Percentiles rank a stretch among this genome's conserved stretches.
Conservation (phyloP, 2,888 invertebrate species). For the Laspeyria flexula region DNA sequence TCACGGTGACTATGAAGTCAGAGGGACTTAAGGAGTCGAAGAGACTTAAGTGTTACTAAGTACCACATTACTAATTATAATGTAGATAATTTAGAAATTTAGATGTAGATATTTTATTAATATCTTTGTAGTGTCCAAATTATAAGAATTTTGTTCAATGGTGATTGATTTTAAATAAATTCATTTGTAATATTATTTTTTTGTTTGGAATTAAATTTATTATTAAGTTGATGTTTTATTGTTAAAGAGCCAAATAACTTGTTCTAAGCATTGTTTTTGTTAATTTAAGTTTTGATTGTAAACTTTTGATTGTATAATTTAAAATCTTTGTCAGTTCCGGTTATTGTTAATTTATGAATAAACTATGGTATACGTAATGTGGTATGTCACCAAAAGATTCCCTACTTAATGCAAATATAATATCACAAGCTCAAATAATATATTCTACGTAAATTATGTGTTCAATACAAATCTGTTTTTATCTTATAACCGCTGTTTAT, state of each 20-base stretch:
- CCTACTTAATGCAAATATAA: constrained; percentile 11
- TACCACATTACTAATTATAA: no score
- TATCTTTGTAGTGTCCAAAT: no score
- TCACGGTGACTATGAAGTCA: no score
- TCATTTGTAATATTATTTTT: not conserved
- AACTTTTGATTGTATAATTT: no score
- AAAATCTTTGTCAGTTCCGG: not conserved
- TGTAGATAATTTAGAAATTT: no score
- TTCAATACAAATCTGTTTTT: constrained; percentile 71
- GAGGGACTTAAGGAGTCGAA: not conserved
- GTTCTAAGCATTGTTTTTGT: not conserved
- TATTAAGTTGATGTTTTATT: constrained; percentile 11
- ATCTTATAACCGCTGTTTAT: constrained; percentile 63
- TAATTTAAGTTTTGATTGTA: not conserved
- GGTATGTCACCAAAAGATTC: not conserved
- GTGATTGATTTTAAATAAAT: no score
- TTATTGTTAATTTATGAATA: not conserved
- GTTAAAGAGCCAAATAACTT: constrained; percentile 2
- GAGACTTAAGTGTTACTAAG: not conserved
- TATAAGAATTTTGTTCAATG: no score
- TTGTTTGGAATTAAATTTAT: constrained; percentile 8
- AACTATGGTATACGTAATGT: not conserved
- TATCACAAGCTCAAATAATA: constrained; percentile 56
- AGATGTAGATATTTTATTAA: no score
- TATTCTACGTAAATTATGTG: constrained; percentile 70